Percentiles rank a stretch among this genome's conserved stretches.
phyloP scores from a whole-genome alignment of 2,797 vertebrate genomes.

The Anguilla obscura region DNA sequence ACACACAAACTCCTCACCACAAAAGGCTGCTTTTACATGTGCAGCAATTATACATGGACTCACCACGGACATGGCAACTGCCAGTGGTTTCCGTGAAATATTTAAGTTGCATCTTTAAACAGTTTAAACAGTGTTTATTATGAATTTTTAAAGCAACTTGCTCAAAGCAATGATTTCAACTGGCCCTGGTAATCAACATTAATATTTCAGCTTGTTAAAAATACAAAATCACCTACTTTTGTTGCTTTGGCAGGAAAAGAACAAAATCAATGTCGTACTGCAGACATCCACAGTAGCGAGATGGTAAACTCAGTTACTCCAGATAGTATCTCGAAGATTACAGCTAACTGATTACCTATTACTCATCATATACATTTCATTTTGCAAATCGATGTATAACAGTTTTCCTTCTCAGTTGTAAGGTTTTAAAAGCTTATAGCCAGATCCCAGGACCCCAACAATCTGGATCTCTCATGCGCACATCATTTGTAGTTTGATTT shows the following conservation, averaged over 20 bases:
- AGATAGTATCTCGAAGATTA: background rate
- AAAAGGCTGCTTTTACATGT: background rate
- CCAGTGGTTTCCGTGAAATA: too few species aligned
- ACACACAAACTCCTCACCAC: background rate
- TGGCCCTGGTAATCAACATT: too few species aligned
- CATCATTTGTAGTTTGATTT: background rate
- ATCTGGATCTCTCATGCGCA: background rate
- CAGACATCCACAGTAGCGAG: background rate
- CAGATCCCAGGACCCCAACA: background rate
- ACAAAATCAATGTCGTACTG: background rate
- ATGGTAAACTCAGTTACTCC: background rate
- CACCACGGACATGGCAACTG: too few species aligned
- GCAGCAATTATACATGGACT: too few species aligned
- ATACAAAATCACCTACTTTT: too few species aligned
- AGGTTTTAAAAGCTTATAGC: background rate
- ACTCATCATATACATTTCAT: background rate
- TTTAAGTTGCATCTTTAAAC: too few species aligned
- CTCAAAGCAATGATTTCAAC: too few species aligned
- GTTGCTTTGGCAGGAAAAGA: background rate
- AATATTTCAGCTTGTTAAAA: too few species aligned
- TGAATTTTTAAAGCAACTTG: too few species aligned
- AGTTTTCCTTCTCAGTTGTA: background rate
- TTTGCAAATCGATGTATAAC: background rate
- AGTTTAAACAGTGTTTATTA: too few species aligned
- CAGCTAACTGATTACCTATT: background rate